Evolutionary conservation across 2,797 vertebrate species (phyloP), one percentile per base, ranked within the genome.

Genomic region (Lepus oiostolus): DNA sequence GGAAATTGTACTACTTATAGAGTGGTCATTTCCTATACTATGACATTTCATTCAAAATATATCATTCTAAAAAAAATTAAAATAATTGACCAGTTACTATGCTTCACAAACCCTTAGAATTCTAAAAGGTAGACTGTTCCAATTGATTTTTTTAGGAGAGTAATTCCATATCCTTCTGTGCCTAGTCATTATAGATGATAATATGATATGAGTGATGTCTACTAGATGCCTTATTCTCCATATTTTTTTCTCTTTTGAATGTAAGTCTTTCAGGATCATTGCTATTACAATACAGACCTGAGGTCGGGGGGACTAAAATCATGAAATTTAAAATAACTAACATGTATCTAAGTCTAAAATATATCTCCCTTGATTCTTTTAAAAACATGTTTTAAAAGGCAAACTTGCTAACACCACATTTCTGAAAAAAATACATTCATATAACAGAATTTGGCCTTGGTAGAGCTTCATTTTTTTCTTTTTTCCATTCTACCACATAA

Each of bases 11-110:
- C 11, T 85, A 79, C 81, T 89, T 95, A 86, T 4, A 88, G 19
- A 65, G 35, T 88, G 74, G 88, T 80, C 74, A 52, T 88, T 93
- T 94, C n/a, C n/a, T 93, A 65, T 70, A 92, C 2, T 75, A 42
- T 94, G 77, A 7, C 88, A 96, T 94, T 95, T 94, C 42, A 38
- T 90, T 83, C 79, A 96, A 83, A 60, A 88, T 76, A 52, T 10
- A 80, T 85, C 74, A 90, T 93, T 91, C 42, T 70, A 71, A 83
- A 90, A 79, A 85, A 67, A 67, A 85, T 70, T 74, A 70, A 86
- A 84, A 63, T 80, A 79, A 85, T 72, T 85, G 82, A 60, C 38
- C 85, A 80, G 30, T 13, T 82, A 2, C 65, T 63, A n/a, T 38
- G 74, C 30, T 54, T 80, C 65, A 74, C 42, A 62, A 85, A 67